Evolutionary conservation across 2,113 vertebrate species (phyloP).

Genomic region (Mus pahari): DNA sequence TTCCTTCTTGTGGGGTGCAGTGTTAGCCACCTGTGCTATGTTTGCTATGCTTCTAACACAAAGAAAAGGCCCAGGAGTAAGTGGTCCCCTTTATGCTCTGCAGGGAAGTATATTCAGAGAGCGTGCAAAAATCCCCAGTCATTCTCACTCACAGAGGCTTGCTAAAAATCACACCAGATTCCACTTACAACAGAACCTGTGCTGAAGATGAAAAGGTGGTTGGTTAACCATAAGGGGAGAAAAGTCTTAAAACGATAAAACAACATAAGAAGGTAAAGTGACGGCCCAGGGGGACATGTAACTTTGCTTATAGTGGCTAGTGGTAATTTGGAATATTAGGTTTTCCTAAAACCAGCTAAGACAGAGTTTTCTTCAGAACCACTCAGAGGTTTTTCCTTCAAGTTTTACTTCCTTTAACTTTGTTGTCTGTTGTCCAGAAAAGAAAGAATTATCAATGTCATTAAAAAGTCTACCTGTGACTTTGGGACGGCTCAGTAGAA

Average conservation of each 20-base stretch:
- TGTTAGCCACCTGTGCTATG: conserved; percentile 63
- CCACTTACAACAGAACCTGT: conserved; percentile 23
- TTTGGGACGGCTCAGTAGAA: conserved; percentile 19
- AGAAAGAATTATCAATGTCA: conserved; percentile 7
- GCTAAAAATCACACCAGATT: conserved; percentile 59
- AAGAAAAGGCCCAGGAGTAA: conserved; percentile 77
- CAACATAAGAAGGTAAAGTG: conserved; percentile 31
- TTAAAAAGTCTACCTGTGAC: conserved; percentile 57
- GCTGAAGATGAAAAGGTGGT: conserved; percentile 58
- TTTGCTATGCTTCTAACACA: conserved; percentile 32
- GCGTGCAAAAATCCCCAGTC: neutral
- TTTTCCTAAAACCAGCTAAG: neutral
- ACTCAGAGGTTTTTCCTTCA: neutral
- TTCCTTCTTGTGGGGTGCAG: conserved; percentile 69
- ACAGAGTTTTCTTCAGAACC: neutral
- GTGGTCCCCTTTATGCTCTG: conserved; percentile 58
- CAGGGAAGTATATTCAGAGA: conserved; percentile 46
- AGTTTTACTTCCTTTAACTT: conserved; percentile 53
- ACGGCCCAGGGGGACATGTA: neutral
- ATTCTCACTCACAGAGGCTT: neutral
- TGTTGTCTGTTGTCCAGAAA: neutral
- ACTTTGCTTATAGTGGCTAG: conserved; percentile 52
- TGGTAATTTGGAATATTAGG: neutral
- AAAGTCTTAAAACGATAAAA: conserved; percentile 64
- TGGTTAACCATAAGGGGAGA: conserved; percentile 62